Evolutionary conservation across 2,113 vertebrate genomes (phyloP), one percentile per base, ranked within the genome.

Genomic region (Pygoscelis adeliae): DNA sequence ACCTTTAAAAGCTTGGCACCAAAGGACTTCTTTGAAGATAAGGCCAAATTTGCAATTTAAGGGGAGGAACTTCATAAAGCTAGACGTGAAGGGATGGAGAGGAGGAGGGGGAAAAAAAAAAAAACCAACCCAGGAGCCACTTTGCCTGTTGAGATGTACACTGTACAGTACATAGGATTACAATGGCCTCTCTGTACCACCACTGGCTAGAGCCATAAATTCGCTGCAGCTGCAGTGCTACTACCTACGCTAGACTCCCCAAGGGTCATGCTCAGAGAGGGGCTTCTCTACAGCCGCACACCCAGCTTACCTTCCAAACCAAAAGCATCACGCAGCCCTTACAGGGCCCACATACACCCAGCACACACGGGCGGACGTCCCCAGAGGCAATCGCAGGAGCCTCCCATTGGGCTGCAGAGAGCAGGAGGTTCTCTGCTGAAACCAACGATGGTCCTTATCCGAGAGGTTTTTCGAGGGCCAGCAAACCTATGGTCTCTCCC

Each of bases 81-180:
- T 98, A 98, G 98, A 98, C 97, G 98, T 98, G 97, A 98, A 98
- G 97, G 97, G 96, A 97, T 91, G 91, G 89, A 96, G 72, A 71
- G 62, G 63, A 69, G 79, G 59, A 49, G 65, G 53, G 23, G 47
- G 32, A 4, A 12, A 27, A 16, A 25, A 61, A 42, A 40, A 55
- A 49, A 27, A 32, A 55, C 94, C 89, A 87, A 85, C 73, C 65
- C 52, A 78, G 86, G 94, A 97, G 95, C 89, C 85, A 89, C 93
- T 97, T 93, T 90, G 91, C 71, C 95, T 87, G 90, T 95, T 72
- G 89, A 97, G 95, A 97, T 95, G 97, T 94, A 97, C 93, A 97
- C 79, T 89, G 80, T 59, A 49, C 59, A 56, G 95, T 67, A 96
- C 73, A 89, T 29, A 79, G 95, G 65, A 97, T 90, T 93, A 97